A percentile compares a stretch with the other conserved stretches of the same genome.
Conservation (phyloP, 2,113 vertebrate genomes). For the Apistogramma diplotaenia region DNA sequence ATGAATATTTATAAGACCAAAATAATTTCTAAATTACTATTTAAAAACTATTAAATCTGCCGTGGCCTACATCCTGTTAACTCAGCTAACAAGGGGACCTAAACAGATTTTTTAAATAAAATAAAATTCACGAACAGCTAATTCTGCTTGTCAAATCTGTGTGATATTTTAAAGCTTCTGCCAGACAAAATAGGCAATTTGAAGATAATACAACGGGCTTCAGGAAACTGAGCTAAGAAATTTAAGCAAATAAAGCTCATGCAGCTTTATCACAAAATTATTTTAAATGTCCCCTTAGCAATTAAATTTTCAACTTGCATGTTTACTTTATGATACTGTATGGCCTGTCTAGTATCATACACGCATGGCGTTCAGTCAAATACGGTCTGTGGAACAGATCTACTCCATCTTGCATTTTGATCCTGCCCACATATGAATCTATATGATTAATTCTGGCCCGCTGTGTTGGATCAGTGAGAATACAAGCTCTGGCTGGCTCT, state of each 20-base stretch:
- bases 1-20: neutral
- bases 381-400: neutral
- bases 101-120: neutral
- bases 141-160: neutral
- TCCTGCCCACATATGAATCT: constrained; percentile 25
- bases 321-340: neutral
- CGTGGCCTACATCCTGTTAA: neutral
- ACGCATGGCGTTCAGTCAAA: neutral
- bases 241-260: neutral
- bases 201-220: neutral
- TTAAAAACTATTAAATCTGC: neutral
- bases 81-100: neutral
- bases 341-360: neutral
- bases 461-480: constrained; percentile 27
- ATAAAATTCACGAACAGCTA: neutral
- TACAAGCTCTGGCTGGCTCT: constrained; percentile 27
- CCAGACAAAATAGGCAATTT: no score
- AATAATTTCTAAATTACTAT: neutral
- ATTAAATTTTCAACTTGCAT: neutral
- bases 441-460: constrained; percentile 16
- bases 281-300: neutral
- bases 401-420: constrained; percentile 22
- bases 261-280: neutral
- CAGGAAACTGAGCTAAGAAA: neutral
- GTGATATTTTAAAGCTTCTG: neutral